Percentiles rank a stretch among this genome's conserved stretches.
Evolutionary conservation across 2,113 vertebrate species (phyloP).

Genomic region (Mesoclemmys tuberculata): DNA sequence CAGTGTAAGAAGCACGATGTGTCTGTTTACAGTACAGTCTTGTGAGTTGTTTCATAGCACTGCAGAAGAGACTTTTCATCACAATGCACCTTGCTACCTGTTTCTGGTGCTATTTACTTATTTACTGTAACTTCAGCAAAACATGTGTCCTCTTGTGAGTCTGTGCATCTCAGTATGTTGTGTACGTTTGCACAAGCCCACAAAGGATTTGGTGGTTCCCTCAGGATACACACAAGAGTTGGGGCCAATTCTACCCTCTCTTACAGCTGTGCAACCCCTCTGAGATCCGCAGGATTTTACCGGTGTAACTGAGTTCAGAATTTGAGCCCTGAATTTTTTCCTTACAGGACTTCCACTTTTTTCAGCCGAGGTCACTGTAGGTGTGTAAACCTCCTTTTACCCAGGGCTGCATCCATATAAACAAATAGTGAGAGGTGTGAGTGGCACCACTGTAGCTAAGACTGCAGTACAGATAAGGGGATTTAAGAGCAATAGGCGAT

Average conservation of each 20-base stretch:
- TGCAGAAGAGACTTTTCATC: neutral
- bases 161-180: neutral
- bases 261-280: neutral
- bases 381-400: neutral
- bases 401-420: rapidly evolving
- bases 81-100: neutral
- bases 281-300: neutral
- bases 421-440: rapidly evolving
- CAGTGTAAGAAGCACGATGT: neutral
- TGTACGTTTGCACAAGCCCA: rapidly evolving
- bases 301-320: neutral
- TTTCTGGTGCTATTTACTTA: neutral
- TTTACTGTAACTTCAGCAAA: neutral
- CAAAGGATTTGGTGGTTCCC: neutral
- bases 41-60: neutral
- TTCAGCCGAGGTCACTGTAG: conserved; percentile 22
- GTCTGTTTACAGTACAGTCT: neutral
- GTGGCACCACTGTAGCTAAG: rapidly evolving
- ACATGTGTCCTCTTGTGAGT: neutral
- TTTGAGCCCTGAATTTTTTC: neutral
- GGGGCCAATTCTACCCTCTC: neutral
- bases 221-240: neutral
- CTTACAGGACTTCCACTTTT: neutral
- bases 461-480: neutral
- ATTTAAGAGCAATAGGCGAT: neutral